Evolutionary conservation across 2,888 invertebrate species (phyloP).

Genomic region (Alviniconcha strummeri): DNA sequence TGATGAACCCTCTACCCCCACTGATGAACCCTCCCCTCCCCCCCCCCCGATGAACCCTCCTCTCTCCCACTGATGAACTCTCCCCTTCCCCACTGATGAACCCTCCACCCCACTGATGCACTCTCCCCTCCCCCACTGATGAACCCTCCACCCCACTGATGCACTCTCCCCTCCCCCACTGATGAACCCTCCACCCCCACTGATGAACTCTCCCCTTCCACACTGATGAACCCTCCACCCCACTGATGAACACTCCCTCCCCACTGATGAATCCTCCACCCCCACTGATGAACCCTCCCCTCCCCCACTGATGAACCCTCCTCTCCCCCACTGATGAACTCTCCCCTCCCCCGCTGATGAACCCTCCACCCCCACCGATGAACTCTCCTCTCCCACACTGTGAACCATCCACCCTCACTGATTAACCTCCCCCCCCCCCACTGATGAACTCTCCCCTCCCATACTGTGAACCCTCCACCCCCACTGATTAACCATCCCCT

Average conservation of each 20-base stretch:
- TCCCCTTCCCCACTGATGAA: too few species aligned
- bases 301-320: too few species aligned
- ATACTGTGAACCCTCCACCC: too few species aligned
- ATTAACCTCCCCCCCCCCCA: neutral
- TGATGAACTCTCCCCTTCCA: neutral
- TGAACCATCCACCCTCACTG: constrained; percentile 10
- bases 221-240: constrained; percentile 5
- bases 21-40: neutral
- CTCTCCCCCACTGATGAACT: neutral
- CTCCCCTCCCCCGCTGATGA: constrained; percentile 6
- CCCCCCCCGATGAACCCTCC: neutral
- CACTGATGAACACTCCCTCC: neutral
- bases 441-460: neutral
- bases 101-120: constrained; percentile 6
- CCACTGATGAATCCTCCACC: too few species aligned
- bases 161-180: neutral
- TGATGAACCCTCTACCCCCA: too few species aligned
- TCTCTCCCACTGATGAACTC: neutral
- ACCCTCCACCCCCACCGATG: too few species aligned
- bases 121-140: too few species aligned
- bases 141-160: too few species aligned
- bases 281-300: neutral
- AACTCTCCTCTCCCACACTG: neutral
- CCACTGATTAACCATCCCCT: too few species aligned
- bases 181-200: too few species aligned